Evolutionary conservation across 1,140 invertebrate species (phyloP).

Genomic region (Heliconius melpomene): DNA sequence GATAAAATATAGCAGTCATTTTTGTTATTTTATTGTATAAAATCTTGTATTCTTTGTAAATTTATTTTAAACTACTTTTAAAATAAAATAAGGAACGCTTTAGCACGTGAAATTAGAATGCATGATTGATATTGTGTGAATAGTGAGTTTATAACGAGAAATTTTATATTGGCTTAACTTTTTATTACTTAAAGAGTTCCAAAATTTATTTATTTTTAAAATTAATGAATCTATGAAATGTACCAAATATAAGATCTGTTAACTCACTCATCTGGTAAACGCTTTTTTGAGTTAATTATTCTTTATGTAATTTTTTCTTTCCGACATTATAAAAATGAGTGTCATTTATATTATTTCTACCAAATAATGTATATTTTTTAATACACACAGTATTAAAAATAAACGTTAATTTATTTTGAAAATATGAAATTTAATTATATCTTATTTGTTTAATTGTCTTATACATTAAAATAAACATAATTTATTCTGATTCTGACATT

Average conservation of each 20-base stretch:
- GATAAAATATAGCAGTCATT: too few relatives aligned
- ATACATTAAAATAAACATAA: too few relatives aligned
- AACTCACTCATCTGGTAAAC: neutral
- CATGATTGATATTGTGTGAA: conserved; percentile 8
- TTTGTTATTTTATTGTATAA: neutral
- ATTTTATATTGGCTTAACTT: neutral
- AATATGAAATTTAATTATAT: too few relatives aligned
- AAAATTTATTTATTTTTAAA: neutral
- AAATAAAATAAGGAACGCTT: neutral
- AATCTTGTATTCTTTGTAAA: neutral
- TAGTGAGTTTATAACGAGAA: neutral
- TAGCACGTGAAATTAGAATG: neutral
- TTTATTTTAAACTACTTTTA: neutral
- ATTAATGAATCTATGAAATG: neutral
- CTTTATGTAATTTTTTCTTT: too few relatives aligned
- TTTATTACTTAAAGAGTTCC: neutral
- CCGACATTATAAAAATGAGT: too few relatives aligned
- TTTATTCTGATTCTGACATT: too few relatives aligned
- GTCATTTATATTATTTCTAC: too few relatives aligned
- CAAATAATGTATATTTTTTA: too few relatives aligned
- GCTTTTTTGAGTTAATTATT: neutral
- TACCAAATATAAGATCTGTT: too few relatives aligned
- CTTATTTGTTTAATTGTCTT: too few relatives aligned
- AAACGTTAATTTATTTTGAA: too few relatives aligned
- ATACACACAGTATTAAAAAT: too few relatives aligned